Conservation (phyloP, 2,797 vertebrate genomes). For the Parotocinclus haroldoi region DNA sequence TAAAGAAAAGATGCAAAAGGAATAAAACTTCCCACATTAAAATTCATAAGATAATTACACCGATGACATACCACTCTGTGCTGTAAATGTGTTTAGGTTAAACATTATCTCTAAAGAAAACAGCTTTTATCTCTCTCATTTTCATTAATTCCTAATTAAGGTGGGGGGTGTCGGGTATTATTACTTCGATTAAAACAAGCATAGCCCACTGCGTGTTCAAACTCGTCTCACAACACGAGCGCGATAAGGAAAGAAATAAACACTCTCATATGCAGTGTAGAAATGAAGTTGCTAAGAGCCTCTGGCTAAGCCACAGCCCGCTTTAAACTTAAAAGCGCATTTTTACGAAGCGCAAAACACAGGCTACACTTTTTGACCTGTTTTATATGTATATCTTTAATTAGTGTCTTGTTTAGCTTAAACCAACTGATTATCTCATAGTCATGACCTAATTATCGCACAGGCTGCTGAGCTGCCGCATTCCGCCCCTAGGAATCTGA, state of each 20-base stretch:
- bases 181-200: slow-evolving; percentile 88
- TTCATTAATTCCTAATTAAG: slow-evolving; percentile 88
- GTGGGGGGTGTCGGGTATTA: slow-evolving; percentile 83
- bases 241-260: slow-evolving; percentile 85
- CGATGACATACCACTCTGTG: slow-evolving; percentile 69
- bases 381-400: slow-evolving; percentile 82
- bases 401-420: slow-evolving; percentile 74
- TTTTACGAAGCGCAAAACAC: slow-evolving; percentile 40
- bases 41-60: slow-evolving; percentile 83
- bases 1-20: slow-evolving; percentile 65
- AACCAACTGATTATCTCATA: slow-evolving; percentile 74
- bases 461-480: slow-evolving; percentile 67
- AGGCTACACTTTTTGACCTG: slow-evolving; percentile 76
- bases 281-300: slow-evolving; percentile 83
- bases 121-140: slow-evolving; percentile 82
- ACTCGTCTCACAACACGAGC: slow-evolving; percentile 79
- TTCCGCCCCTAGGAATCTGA: slow-evolving; percentile 73
- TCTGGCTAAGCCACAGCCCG: slow-evolving; percentile 75
- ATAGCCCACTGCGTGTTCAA: slow-evolving; percentile 82
- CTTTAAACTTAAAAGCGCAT: slow-evolving; percentile 77
- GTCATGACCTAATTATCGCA: slow-evolving; percentile 80
- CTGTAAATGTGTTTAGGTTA: slow-evolving; percentile 79
- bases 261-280: slow-evolving; percentile 76
- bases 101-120: slow-evolving; percentile 84
- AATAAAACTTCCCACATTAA: slow-evolving; percentile 76